Base-by-base conservation (phyloP, 2,113 vertebrate genomes). In the Piprites chloris region DNA sequence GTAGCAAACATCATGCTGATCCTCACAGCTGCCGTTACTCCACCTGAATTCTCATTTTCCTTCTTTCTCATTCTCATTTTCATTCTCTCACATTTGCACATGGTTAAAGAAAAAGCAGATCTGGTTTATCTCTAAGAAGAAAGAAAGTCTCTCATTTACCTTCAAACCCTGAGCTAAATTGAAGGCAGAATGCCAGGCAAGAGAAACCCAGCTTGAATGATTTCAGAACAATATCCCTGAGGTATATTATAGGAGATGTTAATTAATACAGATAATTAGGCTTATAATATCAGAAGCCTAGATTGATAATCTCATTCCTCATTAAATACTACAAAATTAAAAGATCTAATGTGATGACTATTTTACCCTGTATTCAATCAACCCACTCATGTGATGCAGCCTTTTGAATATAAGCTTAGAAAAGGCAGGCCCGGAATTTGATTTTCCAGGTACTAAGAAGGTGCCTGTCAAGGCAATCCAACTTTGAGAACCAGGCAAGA, bases 221-320 rank as follows among this genome's bases (percentile, higher is more conserved):
- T 42, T 90, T 77, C 71, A 74, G 74, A 94, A 90, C 71, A 93
- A 56, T 59, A 87, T 62, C 87, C 87, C 67, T 15, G 61, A 88
- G 79, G 87, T 90, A 53, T 44, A 80, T 90, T 88, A 76, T 3
- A 65, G 58, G 71, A 95, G 71, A 90, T 71, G 82, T 91, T 94
- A 96, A 96, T 96, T 95, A 96, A 95, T 67, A 94, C 46, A 96
- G 87, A 85, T 91, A 96, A 91, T 95, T 88, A 78, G 47, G 5
- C 11, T 84, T 93, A 90, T 71, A 89, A 63, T 78, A 93, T 77
- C 83, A 95, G 80, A 79, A 69, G 33, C 68, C 52, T 87, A 89
- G 78, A 83, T 63, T 91, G 75, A 93, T 94, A 95, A 95, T 50
- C 87, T 93, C 55, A 71, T 83, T 96, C 86, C 74, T 96, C 78